Conservation (phyloP, 2,888 invertebrate genomes). For the Ophioninae sp. region DNA sequence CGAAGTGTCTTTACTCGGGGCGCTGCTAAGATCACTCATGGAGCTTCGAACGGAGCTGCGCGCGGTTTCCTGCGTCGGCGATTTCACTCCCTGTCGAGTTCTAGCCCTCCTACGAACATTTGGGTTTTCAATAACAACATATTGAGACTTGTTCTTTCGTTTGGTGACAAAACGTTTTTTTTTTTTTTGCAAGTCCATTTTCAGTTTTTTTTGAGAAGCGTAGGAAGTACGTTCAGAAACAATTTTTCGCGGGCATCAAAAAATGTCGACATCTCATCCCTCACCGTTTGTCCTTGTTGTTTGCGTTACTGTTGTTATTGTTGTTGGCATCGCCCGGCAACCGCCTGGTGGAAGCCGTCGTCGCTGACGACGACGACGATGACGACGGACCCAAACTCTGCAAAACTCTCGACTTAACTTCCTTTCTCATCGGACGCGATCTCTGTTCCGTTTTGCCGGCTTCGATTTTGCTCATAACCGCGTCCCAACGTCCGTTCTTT, state of each 20-base stretch:
- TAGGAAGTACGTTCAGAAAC: too few species aligned
- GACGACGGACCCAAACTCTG: conserved; percentile 73
- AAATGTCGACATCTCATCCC: conserved; percentile 3
- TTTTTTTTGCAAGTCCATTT: background rate
- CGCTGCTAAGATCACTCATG: conserved; percentile 79
- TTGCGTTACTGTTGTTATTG: conserved; percentile 74
- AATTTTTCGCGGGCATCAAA: too few species aligned
- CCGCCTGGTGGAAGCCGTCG: conserved; percentile 58
- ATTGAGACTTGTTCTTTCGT: too few species aligned
- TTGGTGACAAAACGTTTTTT: background rate
- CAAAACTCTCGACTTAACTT: conserved; percentile 92
- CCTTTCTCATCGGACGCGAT: conserved; percentile 88
- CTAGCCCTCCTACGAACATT: conserved; percentile 72
- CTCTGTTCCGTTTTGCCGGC: conserved; percentile 87
- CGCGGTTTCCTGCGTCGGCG: conserved; percentile 78
- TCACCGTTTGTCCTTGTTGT: conserved; percentile 74
- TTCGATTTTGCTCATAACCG: conserved; percentile 92
- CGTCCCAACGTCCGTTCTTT: conserved; percentile 89
- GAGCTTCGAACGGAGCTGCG: conserved; percentile 80
- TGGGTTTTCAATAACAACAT: background rate
- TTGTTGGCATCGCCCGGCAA: conserved; percentile 74
- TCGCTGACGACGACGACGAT: conserved; percentile 65
- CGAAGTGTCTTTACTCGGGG: conserved; percentile 74
- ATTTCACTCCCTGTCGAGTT: conserved; percentile 75
- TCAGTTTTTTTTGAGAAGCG: conserved; percentile 1